phyloP scores from a whole-genome alignment of 2,797 vertebrate genomes.

The Pseudopleuronectes americanus region DNA sequence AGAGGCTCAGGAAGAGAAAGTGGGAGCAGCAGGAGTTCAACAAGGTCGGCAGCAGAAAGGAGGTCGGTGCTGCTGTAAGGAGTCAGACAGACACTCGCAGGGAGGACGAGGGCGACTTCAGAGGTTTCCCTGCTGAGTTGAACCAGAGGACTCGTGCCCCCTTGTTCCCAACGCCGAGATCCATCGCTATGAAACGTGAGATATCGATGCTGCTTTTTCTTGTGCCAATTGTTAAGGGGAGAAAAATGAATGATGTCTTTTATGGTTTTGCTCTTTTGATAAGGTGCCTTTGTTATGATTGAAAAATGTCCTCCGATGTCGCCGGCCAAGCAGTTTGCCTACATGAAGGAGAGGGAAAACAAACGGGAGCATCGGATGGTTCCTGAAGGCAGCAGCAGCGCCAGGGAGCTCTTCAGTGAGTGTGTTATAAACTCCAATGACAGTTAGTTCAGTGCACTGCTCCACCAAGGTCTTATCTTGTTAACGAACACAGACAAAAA shows the following conservation, averaged over 20 bases:
- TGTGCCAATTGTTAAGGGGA: not conserved
- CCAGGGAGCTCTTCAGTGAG: conserved; percentile 51
- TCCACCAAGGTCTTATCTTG: no score
- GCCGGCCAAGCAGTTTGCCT: conserved; percentile 72
- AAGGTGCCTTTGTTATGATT: conserved; percentile 48
- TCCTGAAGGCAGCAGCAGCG: conserved; percentile 25
- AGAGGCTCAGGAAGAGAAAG: conserved; percentile 52
- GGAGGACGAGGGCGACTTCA: not conserved
- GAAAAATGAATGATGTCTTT: not conserved
- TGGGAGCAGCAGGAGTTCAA: conserved; percentile 19
- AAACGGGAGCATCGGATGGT: conserved; percentile 29
- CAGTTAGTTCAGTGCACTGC: no score
- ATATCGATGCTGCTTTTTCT: not conserved
- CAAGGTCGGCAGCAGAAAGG: conserved; percentile 17
- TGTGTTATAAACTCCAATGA: not conserved
- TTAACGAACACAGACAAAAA: no score
- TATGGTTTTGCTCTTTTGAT: conserved; percentile 20
- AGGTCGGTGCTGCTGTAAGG: conserved; percentile 7
- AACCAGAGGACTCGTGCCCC: not conserved
- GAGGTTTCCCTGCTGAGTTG: not conserved
- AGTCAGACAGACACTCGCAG: not conserved
- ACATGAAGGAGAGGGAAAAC: conserved; percentile 67
- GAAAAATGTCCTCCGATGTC: conserved; percentile 47
- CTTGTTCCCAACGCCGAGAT: conserved; percentile 23
- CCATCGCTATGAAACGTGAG: conserved; percentile 51